phyloP scores from a whole-genome alignment of 2,888 invertebrate species.

The Lissocephala sabroskyi region DNA sequence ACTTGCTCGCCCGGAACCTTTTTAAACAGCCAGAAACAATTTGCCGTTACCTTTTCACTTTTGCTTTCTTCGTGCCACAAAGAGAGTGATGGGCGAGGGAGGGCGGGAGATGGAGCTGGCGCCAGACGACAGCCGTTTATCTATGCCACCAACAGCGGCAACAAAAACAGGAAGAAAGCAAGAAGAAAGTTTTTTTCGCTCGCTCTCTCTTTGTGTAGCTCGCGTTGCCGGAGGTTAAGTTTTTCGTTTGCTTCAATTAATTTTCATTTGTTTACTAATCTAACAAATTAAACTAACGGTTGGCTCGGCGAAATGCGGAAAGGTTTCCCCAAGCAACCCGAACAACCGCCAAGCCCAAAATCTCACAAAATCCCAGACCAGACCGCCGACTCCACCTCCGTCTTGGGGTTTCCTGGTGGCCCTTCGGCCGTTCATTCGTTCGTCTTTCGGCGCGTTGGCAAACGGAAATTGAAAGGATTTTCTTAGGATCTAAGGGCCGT shows the following conservation, averaged over 20 bases:
- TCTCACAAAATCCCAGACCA: not conserved
- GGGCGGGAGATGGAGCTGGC: not conserved
- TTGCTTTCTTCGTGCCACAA: slow-evolving; percentile 9
- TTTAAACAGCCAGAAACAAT: slow-evolving; percentile 23
- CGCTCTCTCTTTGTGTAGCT: too few species aligned
- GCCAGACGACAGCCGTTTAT: slow-evolving; percentile 49
- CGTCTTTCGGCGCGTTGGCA: not conserved
- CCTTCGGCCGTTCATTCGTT: not conserved
- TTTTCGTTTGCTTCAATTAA: slow-evolving; percentile 67
- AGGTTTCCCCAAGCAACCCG: slow-evolving; percentile 10
- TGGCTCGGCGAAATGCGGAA: slow-evolving; percentile 30
- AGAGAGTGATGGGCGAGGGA: slow-evolving; percentile 8
- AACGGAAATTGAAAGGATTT: slow-evolving; percentile 58
- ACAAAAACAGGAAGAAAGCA: too few species aligned
- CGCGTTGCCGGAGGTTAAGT: slow-evolving; percentile 51
- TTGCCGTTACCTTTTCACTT: slow-evolving; percentile 38
- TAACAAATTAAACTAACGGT: slow-evolving; percentile 66
- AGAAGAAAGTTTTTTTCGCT: slow-evolving; percentile 38
- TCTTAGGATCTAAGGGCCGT: slow-evolving; percentile 7
- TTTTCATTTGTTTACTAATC: slow-evolving; percentile 68
- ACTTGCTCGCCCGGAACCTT: slow-evolving; percentile 26
- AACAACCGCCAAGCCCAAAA: not conserved
- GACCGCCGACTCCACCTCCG: not conserved
- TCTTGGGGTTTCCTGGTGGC: too few species aligned
- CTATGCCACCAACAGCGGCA: too few species aligned